These are phyloP conservation scores for Spodoptera exigua DNA, from an alignment of 2,888 invertebrate genomes.

Conservation along the genomic window DNA sequence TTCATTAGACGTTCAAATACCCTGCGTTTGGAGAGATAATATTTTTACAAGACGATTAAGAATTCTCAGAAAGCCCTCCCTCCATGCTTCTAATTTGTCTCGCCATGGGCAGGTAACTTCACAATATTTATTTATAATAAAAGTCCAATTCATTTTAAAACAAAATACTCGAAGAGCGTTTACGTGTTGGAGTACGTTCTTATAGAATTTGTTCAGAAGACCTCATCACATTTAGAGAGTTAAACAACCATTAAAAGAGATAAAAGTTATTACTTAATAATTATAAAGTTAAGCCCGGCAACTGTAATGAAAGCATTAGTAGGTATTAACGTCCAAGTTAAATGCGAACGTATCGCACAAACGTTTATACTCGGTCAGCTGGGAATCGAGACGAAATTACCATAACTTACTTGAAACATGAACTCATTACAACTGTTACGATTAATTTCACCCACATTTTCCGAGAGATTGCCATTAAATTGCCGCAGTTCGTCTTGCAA, in stretches of 20 bases:
- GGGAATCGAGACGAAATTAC: constrained; percentile 42
- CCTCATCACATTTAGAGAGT: constrained; percentile 37
- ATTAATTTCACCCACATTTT: constrained; percentile 51
- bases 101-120: constrained; percentile 15
- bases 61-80: constrained; percentile 29
- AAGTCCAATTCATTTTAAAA: constrained; percentile 6
- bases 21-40: constrained; percentile 64
- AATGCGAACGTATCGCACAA: constrained; percentile 26
- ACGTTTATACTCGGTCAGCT: constrained; percentile 27
- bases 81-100: constrained; percentile 14
- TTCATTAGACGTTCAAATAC: constrained; percentile 78
- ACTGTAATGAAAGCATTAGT: constrained; percentile 36
- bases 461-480: constrained; percentile 40
- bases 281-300: constrained; percentile 34
- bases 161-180: constrained; percentile 3
- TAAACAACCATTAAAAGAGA: constrained; percentile 26
- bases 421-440: constrained; percentile 57
- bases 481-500: constrained; percentile 54
- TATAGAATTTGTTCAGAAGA: constrained; percentile 14
- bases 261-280: constrained; percentile 43
- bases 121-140: constrained; percentile 29
- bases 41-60: constrained; percentile 69
- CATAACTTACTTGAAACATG: constrained; percentile 48
- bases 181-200: not conserved
- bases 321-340: constrained; percentile 33